Base-by-base conservation (phyloP, 2,888 invertebrate genomes). In the Andrena fulva region DNA sequence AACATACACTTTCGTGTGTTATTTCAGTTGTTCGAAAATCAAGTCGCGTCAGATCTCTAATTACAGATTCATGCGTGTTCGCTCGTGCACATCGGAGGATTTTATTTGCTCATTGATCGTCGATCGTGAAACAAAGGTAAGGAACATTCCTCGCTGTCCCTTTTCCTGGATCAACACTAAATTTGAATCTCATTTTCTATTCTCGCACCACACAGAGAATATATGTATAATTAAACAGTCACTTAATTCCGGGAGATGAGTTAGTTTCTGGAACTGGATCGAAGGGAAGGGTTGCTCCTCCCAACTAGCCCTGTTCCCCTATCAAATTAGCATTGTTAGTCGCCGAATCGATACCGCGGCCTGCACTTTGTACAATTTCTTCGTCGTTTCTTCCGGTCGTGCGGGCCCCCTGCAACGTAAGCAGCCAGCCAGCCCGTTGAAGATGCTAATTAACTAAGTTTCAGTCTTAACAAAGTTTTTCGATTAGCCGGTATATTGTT, bases 391-490 rank as follows among this genome's bases (percentile, higher is more conserved):
- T 84, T 79, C 64, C 79, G 73, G 80, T 74, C 69, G 69, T 56
- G 67, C 80, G 81, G 84, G 85, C 85, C 86, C 86, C 79, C 88
- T 87, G 85, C 86, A 89, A 91, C 90, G 90, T 91, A 91, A 92
- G 90, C 92, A 90, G 89, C 87, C 80, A 81, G 87, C 85, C 89
- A 85, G 87, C 85, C 89, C 85, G 89, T 89, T 89, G 90, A 93
- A 93, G 93, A 94, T 93, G 93, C 92, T 93, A 94, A 94, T 93
- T 93, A 94, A 93, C 91, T 91, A 93, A 93, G 92, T 94, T 94
- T 91, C 88, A 88, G 89, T 91, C 91, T 91, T 92, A 91, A 91
- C 89, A 91, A 93, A 94, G 92, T 94, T 94, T 94, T 93, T 93
- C 93, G 92, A 93, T 93, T 93, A 93, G 92, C 91, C 91, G 73